Conservation (phyloP, 2,113 vertebrate species). For the Oxygymnocypris stewartii region DNA sequence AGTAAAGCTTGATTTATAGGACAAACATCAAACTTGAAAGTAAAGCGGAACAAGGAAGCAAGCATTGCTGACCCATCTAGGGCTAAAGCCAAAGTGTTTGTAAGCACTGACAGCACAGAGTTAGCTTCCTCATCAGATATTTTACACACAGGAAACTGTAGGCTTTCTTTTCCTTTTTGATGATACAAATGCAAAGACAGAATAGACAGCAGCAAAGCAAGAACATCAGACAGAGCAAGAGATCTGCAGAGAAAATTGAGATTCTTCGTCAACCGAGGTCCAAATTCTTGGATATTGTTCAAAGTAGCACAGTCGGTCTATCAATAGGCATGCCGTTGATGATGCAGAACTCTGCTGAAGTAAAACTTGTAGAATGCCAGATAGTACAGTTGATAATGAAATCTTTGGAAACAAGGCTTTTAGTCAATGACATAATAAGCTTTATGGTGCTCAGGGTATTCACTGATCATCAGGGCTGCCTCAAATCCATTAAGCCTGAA, state of each 20-base stretch:
- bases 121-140: constrained; percentile 40
- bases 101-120: constrained; percentile 3
- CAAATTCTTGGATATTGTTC: background rate
- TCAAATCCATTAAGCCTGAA: constrained; percentile 32
- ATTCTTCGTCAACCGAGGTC: background rate
- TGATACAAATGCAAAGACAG: constrained; percentile 19
- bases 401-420: background rate
- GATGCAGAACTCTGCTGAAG: background rate
- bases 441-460: constrained; percentile 32
- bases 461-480: constrained; percentile 9
- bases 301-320: constrained; percentile 2
- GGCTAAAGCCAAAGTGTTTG: constrained; percentile 25
- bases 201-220: background rate
- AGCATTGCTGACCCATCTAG: background rate
- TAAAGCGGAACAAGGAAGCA: constrained; percentile 22
- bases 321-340: background rate
- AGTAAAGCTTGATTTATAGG: background rate
- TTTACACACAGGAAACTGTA: constrained; percentile 46
- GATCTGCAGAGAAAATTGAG: background rate
- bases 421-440: constrained; percentile 33
- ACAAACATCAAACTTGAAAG: background rate
- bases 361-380: too few relatives aligned
- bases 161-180: constrained; percentile 36
- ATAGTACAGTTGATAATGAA: constrained; percentile 6
- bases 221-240: background rate